These are phyloP conservation scores for Vidua chalybeata DNA, from an alignment of 2,113 vertebrate species.

Conservation along the genomic window DNA sequence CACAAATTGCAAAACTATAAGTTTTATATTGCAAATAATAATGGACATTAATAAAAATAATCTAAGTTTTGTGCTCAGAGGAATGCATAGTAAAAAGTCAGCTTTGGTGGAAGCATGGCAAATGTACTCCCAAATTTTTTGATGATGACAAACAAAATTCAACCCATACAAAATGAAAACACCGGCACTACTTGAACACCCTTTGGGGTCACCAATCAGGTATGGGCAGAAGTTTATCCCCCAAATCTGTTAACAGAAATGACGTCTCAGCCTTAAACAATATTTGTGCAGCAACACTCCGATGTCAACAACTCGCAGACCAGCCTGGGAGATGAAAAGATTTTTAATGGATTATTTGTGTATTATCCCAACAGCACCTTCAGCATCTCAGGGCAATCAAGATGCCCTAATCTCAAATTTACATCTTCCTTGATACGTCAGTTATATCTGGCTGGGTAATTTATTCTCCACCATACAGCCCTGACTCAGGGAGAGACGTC, in stretches of 20 bases:
- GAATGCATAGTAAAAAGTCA: not conserved
- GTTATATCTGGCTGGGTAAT: not conserved
- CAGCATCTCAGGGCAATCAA: not conserved
- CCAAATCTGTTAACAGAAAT: not conserved
- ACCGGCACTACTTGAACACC: not conserved
- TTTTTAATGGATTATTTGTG: not conserved
- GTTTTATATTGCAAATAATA: not conserved
- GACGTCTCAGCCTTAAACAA: not conserved
- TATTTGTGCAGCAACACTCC: not conserved
- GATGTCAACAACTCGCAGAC: not conserved
- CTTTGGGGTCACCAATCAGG: not conserved
- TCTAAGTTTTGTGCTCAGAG: not conserved
- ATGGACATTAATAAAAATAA: not conserved
- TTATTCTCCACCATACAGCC: not conserved
- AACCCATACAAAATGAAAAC: not conserved
- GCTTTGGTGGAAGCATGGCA: not conserved
- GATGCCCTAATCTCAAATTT: not conserved
- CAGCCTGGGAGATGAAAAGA: not conserved
- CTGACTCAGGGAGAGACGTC: constrained; percentile 34
- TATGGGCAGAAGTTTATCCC: not conserved
- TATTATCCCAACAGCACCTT: not conserved
- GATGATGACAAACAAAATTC: not conserved
- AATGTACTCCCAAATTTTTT: not conserved
- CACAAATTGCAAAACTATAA: not conserved
- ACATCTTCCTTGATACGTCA: not conserved